Evolutionary conservation across 2,888 invertebrate genomes (phyloP).

Genomic region (Creontiades dilutus): DNA sequence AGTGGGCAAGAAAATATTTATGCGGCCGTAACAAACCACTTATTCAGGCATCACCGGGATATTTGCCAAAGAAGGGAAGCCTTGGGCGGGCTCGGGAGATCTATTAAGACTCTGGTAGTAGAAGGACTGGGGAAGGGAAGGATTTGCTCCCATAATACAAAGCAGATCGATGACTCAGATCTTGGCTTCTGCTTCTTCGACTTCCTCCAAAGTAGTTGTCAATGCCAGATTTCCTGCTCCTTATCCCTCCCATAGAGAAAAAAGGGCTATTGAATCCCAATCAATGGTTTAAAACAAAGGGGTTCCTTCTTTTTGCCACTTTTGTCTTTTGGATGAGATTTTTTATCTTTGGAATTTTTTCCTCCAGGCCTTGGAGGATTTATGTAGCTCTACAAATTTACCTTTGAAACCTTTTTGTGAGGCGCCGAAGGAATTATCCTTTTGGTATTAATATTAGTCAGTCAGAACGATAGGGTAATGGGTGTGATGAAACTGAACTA

Average conservation of each 20-base stretch:
- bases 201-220: slow-evolving; percentile 41
- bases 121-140: not conserved
- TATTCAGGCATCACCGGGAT: slow-evolving; percentile 62
- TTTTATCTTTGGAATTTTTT: not conserved
- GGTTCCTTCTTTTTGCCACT: slow-evolving; percentile 27
- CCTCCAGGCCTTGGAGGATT: not conserved
- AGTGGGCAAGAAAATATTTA: slow-evolving; percentile 62
- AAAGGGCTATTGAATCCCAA: slow-evolving; percentile 38
- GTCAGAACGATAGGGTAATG: too few relatives aligned
- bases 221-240: slow-evolving; percentile 44
- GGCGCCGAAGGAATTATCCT: not conserved
- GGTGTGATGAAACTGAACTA: too few relatives aligned
- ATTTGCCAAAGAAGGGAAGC: slow-evolving; percentile 39
- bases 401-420: not conserved
- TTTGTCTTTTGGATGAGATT: slow-evolving; percentile 24
- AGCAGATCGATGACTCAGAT: slow-evolving; percentile 47
- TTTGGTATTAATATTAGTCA: not conserved
- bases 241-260: not conserved
- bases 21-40: slow-evolving; percentile 64
- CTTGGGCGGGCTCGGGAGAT: slow-evolving; percentile 46
- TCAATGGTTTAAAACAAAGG: slow-evolving; percentile 9
- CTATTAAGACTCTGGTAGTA: slow-evolving; percentile 48
- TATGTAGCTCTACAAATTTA: not conserved
- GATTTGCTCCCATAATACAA: slow-evolving; percentile 21
- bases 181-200: slow-evolving; percentile 35